phyloP scores from a whole-genome alignment of 2,797 vertebrate genomes.

The Eospalax fontanierii region DNA sequence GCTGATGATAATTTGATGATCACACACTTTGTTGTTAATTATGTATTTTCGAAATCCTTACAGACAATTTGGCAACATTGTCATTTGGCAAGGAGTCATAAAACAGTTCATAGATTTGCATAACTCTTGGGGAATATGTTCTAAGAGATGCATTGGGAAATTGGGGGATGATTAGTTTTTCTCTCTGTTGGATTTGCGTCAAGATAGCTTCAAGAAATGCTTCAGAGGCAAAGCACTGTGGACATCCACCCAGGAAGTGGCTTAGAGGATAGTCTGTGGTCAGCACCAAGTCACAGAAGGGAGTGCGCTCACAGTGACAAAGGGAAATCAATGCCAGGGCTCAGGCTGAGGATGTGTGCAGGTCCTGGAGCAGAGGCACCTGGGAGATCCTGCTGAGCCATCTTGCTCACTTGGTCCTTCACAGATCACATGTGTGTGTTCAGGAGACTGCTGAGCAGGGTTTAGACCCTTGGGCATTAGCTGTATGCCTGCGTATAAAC shows the following conservation, averaged over 20 bases:
- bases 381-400: too few relatives aligned
- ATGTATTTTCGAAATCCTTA: background rate
- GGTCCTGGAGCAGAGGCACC: background rate
- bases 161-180: background rate
- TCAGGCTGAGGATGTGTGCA: too few relatives aligned
- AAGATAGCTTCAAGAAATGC: background rate
- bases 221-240: background rate
- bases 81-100: background rate
- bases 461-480: background rate
- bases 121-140: slow-evolving; percentile 7
- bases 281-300: slow-evolving; percentile 28
- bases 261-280: slow-evolving; percentile 1
- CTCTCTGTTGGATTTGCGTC: background rate
- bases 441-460: background rate
- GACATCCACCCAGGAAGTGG: slow-evolving; percentile 34
- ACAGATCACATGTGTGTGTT: background rate
- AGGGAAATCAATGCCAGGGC: background rate
- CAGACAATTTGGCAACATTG: slow-evolving; percentile 28
- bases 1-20: background rate
- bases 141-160: background rate
- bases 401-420: background rate
- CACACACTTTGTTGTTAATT: background rate
- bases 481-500: background rate
- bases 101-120: background rate
- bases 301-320: background rate